A percentile compares a stretch with the other conserved stretches of the same genome.
Evolutionary conservation across 2,888 invertebrate species (phyloP).

Genomic region (Aphidoletes aphidimyza): DNA sequence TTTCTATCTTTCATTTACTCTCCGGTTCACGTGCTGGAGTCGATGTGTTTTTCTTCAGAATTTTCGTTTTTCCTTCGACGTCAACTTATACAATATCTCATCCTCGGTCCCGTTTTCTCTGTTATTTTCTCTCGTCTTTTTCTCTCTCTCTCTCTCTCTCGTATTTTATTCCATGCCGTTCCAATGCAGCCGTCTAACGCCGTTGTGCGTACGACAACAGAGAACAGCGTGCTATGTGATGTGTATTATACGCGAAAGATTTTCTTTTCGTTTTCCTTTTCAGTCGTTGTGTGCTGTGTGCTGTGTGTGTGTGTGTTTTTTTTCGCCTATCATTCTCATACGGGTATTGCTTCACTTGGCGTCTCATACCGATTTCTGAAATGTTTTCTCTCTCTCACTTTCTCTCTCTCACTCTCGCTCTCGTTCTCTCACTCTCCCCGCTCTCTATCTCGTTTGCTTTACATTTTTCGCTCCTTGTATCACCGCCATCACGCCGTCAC

Average conservation of each 20-base stretch:
- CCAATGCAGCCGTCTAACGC: background rate
- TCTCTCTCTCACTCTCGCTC: too few relatives aligned
- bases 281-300: too few relatives aligned
- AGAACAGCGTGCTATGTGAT: background rate
- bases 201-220: constrained; percentile 29
- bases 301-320: too few relatives aligned
- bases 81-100: background rate
- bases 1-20: background rate
- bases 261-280: background rate
- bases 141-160: background rate
- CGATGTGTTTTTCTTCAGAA: background rate
- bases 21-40: background rate
- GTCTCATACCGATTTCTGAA: background rate
- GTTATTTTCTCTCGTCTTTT: background rate
- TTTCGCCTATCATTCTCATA: constrained; percentile 8
- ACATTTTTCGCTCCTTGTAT: background rate
- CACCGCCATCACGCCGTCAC: constrained; percentile 39
- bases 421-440: too few relatives aligned
- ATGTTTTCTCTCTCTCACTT: background rate
- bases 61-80: constrained; percentile 40
- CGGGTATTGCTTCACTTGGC: background rate
- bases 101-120: background rate
- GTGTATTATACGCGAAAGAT: background rate
- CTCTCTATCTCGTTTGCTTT: too few relatives aligned
- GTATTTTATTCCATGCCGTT: background rate